These are phyloP conservation scores for Glomeris marginata DNA, from an alignment of 2,888 invertebrate species.

Conservation along the genomic window DNA sequence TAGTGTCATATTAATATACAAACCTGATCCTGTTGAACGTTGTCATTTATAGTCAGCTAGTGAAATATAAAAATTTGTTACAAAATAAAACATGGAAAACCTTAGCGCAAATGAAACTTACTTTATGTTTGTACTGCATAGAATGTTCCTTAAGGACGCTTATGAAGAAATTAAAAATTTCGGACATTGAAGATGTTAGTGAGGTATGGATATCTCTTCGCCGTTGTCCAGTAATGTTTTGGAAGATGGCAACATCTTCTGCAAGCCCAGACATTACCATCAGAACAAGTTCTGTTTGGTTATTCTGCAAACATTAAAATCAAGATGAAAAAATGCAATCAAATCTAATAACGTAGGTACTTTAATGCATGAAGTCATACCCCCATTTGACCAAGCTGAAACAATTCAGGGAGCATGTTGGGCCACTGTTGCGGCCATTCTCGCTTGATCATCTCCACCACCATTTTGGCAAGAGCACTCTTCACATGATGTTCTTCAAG, in stretches of 20 bases:
- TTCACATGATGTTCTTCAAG: constrained; percentile 58
- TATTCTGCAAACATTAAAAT: constrained; percentile 25
- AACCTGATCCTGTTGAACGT: background rate
- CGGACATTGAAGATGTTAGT: constrained; percentile 69
- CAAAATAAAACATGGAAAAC: too few species aligned
- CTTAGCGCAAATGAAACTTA: too few species aligned
- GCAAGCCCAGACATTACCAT: constrained; percentile 75
- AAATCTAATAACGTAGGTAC: too few species aligned
- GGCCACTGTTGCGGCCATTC: constrained; percentile 99
- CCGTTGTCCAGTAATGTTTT: constrained; percentile 50
- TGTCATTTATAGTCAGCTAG: background rate
- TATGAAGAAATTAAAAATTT: constrained; percentile 50
- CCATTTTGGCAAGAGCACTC: constrained; percentile 59
- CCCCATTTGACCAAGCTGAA: constrained; percentile 63
- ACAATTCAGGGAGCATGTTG: constrained; percentile 62
- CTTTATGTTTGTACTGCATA: constrained; percentile 16
- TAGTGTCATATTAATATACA: constrained; percentile 18
- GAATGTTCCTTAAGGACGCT: constrained; percentile 2
- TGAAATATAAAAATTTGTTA: too few species aligned
- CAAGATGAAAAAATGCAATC: background rate
- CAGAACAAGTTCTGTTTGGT: constrained; percentile 78
- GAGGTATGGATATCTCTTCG: constrained; percentile 79
- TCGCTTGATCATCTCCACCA: constrained; percentile 90
- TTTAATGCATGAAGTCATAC: constrained; percentile 33
- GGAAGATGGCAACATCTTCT: constrained; percentile 82